Base-by-base conservation (phyloP, 37 sponge, comb jelly and placozoan species). In the Bolinopsis microptera region DNA sequence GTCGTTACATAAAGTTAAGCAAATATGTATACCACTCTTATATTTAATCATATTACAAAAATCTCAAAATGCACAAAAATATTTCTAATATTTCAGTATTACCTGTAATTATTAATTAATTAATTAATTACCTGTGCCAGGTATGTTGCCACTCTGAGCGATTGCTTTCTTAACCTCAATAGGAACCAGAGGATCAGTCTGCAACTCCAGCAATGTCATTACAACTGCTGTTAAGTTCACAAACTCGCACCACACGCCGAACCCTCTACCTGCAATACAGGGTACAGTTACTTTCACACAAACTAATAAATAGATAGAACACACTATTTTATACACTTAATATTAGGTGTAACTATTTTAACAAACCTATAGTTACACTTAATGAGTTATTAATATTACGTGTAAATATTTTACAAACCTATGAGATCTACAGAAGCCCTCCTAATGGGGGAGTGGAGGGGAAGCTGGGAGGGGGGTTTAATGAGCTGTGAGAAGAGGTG, bases 101-200 rank as follows among this genome's bases (percentile, higher is more conserved):
- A n/a, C n/a, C n/a, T n/a, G n/a, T n/a, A n/a, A n/a, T n/a, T n/a
- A n/a, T n/a, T n/a, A n/a, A n/a, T n/a, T n/a, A n/a, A n/a, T n/a
- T n/a, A n/a, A n/a, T n/a, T n/a, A n/a, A n/a, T 48, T 48, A 72
- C 75, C 75, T 24, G 75, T 72, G 3, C 31, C 75, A 18, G 90
- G 90, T 27, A 86, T 86, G 22, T 28, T 86, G n/a, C 90, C 90
- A 40, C 90, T 86, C 36, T 86, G 90, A n/a, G 90, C 90, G 35
- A 86, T 86, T 22, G 90, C 90, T 27, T 86, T 86, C 48, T 86
- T 86, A 21, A 86, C 24, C 48, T 86, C 90, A 3, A 86, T 39
- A 24, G 90, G 61, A 13, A 86, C 90, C 26, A 41, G 34, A 0
- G 90, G 90, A 25, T 86, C 90, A 28, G 90, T 33, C 30, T 86